These are phyloP conservation scores for Anolis carolinensis DNA, from an alignment of 2,113 vertebrate species.

Conservation along the genomic window DNA sequence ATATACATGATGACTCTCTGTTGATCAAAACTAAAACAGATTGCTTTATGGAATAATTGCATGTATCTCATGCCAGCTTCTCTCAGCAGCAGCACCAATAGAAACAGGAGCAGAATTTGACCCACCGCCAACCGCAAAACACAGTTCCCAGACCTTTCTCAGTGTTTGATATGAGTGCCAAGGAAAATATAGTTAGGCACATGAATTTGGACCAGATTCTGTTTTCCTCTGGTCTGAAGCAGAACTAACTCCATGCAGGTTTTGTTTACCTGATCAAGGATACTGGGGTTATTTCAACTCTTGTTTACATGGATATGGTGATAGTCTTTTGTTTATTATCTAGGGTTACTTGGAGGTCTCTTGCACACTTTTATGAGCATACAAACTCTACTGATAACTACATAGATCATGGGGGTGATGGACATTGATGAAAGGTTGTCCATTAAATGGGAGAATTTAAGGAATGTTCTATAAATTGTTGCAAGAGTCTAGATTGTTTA, in stretches of 20 bases:
- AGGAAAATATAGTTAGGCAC: background rate
- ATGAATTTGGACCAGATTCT: conserved; percentile 6
- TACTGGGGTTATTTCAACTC: background rate
- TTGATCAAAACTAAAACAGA: conserved; percentile 11
- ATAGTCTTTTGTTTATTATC: background rate
- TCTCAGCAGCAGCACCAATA: background rate
- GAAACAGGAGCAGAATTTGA: conserved; percentile 27
- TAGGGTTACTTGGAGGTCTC: background rate
- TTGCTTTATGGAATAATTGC: conserved; percentile 30
- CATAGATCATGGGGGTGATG: background rate
- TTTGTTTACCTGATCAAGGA: conserved; percentile 8
- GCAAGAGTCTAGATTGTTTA: too few species aligned
- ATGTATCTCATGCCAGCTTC: conserved; percentile 3
- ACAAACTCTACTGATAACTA: background rate
- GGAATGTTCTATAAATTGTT: too few species aligned
- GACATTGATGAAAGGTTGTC: background rate
- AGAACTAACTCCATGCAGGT: conserved; percentile 21
- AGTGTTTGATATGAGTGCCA: conserved; percentile 23
- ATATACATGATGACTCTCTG: conserved; percentile 16
- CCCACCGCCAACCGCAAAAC: conserved; percentile 31
- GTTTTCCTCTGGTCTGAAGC: conserved; percentile 18
- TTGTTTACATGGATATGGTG: background rate
- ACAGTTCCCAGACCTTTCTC: conserved; percentile 33
- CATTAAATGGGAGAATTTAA: too few species aligned
- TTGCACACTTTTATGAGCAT: background rate